Evolutionary conservation across 2,113 vertebrate species (phyloP).

Genomic region (Pedionomus torquatus): DNA sequence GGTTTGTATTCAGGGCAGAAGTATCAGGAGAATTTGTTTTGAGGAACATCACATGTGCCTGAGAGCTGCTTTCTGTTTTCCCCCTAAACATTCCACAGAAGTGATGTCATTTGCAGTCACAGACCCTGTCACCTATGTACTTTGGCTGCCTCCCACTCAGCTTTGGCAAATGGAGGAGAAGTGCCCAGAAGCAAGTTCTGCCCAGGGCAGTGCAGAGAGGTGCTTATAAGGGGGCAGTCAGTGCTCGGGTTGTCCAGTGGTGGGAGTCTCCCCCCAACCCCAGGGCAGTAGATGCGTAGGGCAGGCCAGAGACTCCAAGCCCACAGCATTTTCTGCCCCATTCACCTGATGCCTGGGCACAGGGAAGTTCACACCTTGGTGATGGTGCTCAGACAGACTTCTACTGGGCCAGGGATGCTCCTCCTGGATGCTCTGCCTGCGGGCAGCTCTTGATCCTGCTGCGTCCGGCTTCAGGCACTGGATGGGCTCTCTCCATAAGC

Average conservation of each 20-base stretch:
- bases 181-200: not conserved
- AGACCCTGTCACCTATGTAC: not conserved
- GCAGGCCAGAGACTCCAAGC: not conserved
- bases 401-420: not conserved
- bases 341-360: not conserved
- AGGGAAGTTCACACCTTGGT: not conserved
- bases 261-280: not conserved
- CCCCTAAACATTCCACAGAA: not conserved
- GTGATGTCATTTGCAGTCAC: not conserved
- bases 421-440: not conserved
- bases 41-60: not conserved
- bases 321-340: not conserved
- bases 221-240: not conserved
- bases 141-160: not conserved
- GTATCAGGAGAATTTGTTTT: not conserved
- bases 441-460: not conserved
- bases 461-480: not conserved
- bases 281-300: not conserved
- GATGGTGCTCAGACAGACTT: not conserved
- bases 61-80: not conserved
- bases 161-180: not conserved
- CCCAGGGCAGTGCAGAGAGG: not conserved
- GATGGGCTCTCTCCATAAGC: not conserved
- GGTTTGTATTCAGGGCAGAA: not conserved
- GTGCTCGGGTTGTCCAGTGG: not conserved